Evolutionary conservation across 1,140 invertebrate genomes (phyloP).

Genomic region (Sitobion miscanthi): DNA sequence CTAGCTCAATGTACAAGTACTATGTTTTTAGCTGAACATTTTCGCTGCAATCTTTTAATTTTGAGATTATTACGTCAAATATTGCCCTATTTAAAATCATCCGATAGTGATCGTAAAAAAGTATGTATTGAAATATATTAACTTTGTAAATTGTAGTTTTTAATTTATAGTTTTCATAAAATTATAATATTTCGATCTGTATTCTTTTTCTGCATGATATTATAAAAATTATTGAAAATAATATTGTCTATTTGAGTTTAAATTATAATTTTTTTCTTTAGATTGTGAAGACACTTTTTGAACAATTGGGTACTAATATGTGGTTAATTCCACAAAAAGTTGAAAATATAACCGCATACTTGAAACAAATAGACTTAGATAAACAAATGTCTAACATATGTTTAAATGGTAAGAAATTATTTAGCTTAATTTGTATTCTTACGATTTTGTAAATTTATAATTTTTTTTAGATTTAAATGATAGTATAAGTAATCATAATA

Average conservation of each 20-base stretch:
- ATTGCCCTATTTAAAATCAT: slow-evolving; percentile 31
- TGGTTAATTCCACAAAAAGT: slow-evolving; percentile 64
- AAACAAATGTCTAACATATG: slow-evolving; percentile 60
- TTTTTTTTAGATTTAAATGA: slow-evolving; percentile 60
- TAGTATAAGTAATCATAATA: slow-evolving; percentile 65
- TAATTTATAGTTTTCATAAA: background rate
- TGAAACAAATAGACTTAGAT: slow-evolving; percentile 63
- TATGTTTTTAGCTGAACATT: slow-evolving; percentile 40
- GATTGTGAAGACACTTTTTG: slow-evolving; percentile 66
- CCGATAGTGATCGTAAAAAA: slow-evolving; percentile 41
- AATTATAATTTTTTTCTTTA: slow-evolving; percentile 57
- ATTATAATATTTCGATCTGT: background rate
- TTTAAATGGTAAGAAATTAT: slow-evolving; percentile 34
- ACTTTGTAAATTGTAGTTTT: background rate
- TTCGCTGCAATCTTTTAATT: slow-evolving; percentile 45
- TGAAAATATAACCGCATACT: slow-evolving; percentile 63
- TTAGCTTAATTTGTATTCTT: background rate
- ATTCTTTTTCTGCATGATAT: background rate
- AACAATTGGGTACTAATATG: too few relatives aligned
- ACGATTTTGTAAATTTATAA: background rate
- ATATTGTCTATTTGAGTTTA: background rate
- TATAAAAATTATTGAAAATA: background rate
- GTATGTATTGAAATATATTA: slow-evolving; percentile 27
- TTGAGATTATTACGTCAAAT: slow-evolving; percentile 50
- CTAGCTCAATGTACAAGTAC: slow-evolving; percentile 45